Evolutionary conservation across 2,797 vertebrate species (phyloP).

Genomic region (Phoxinus dragarum): DNA sequence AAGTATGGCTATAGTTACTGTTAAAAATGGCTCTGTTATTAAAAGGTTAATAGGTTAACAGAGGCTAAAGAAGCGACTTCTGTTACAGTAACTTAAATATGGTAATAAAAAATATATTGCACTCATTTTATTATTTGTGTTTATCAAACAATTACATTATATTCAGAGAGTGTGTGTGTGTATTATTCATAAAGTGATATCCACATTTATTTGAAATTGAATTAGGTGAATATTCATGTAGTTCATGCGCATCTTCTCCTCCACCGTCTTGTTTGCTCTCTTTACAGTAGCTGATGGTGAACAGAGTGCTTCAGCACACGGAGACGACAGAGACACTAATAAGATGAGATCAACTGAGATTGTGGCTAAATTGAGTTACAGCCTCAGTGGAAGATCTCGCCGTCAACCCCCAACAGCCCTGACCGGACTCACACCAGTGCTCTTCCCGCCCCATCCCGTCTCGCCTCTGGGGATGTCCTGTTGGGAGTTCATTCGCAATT

Average conservation of each 20-base stretch:
- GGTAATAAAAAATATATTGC: background rate
- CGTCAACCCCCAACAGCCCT: background rate
- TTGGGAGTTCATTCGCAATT: background rate
- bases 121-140: background rate
- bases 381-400: constrained; percentile 10
- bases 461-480: background rate
- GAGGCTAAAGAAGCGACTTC: background rate
- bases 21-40: background rate
- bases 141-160: background rate
- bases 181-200: constrained; percentile 3
- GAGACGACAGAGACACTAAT: constrained; percentile 56
- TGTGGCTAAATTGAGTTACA: constrained; percentile 59
- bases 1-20: background rate
- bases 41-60: background rate
- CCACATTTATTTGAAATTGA: background rate
- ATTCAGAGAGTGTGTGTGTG: background rate
- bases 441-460: background rate
- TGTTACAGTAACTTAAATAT: background rate
- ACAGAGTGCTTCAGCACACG: constrained; percentile 35
- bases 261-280: constrained; percentile 13
- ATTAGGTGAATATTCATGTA: background rate
- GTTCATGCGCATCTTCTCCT: constrained; percentile 6
- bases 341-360: constrained; percentile 60
- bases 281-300: constrained; percentile 41
- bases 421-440: constrained; percentile 41